phyloP scores from a whole-genome alignment of 2,888 invertebrate genomes.

The Dendrolimus houi region DNA sequence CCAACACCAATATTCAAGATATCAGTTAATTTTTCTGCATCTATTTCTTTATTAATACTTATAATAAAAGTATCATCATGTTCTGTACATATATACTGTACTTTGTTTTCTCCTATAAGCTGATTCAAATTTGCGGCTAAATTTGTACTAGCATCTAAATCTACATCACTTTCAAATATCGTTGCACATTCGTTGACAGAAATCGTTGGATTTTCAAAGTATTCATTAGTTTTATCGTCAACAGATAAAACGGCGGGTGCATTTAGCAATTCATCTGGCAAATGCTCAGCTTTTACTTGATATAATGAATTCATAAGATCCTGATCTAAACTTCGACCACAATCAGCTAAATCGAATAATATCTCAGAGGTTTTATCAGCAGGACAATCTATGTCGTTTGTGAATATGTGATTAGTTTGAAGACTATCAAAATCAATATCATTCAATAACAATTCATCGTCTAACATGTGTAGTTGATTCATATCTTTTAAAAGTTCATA shows the following conservation, averaged over 20 bases:
- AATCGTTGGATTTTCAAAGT: constrained; percentile 25
- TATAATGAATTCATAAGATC: constrained; percentile 57
- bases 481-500: constrained; percentile 63
- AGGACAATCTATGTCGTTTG: constrained; percentile 44
- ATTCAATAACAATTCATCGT: constrained; percentile 59
- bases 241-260: constrained; percentile 27
- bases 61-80: constrained; percentile 69
- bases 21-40: constrained; percentile 59
- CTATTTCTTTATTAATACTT: constrained; percentile 62
- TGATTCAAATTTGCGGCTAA: constrained; percentile 66
- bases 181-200: constrained; percentile 61
- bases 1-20: constrained; percentile 61
- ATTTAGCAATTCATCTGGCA: constrained; percentile 51
- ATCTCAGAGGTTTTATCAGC: constrained; percentile 43
- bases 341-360: constrained; percentile 48
- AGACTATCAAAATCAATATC: constrained; percentile 63
- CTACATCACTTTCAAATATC: constrained; percentile 67
- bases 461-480: constrained; percentile 56
- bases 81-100: constrained; percentile 66
- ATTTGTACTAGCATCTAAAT: constrained; percentile 63
- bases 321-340: constrained; percentile 45
- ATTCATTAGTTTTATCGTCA: constrained; percentile 24
- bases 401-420: constrained; percentile 52
- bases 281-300: constrained; percentile 40
- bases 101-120: constrained; percentile 61